Conservation (phyloP, 2,113 vertebrate genomes). For the Halichoeres trimaculatus region DNA sequence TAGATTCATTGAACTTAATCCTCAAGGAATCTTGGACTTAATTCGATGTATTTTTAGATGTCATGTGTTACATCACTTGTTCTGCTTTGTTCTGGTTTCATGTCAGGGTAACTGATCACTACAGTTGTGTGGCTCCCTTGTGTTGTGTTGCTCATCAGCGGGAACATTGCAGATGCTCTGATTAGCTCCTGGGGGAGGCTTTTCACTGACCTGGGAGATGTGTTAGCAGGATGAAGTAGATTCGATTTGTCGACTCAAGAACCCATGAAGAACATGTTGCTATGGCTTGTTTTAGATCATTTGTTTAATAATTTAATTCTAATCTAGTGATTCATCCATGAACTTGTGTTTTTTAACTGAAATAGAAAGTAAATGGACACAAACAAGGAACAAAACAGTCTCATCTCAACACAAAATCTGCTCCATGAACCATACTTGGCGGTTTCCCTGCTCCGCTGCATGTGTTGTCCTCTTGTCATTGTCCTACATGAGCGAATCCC, state of each 20-base stretch:
- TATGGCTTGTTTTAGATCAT: not conserved
- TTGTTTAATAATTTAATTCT: not conserved
- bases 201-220: slow-evolving; percentile 36
- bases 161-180: slow-evolving; percentile 47
- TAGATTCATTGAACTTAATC: not conserved
- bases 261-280: not conserved
- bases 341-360: not conserved
- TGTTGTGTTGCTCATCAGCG: slow-evolving; percentile 43
- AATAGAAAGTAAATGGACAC: not conserved
- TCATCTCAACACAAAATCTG: not conserved
- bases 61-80: slow-evolving; percentile 1
- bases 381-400: not conserved
- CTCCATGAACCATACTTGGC: not conserved
- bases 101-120: slow-evolving; percentile 30
- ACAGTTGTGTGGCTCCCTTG: slow-evolving; percentile 55
- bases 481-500: slow-evolving; percentile 45
- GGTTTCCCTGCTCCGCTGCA: not conserved
- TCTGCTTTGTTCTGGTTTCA: slow-evolving; percentile 17
- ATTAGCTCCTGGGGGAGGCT: slow-evolving; percentile 59
- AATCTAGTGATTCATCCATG: not conserved
- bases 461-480: slow-evolving; percentile 21
- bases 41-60: not conserved
- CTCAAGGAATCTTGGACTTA: not conserved
- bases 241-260: slow-evolving; percentile 18
- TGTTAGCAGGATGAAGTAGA: slow-evolving; percentile 10